Percentiles rank a stretch among this genome's conserved stretches.
Conservation (phyloP, 2,113 vertebrate genomes). For the Amblyopsis rosae region DNA sequence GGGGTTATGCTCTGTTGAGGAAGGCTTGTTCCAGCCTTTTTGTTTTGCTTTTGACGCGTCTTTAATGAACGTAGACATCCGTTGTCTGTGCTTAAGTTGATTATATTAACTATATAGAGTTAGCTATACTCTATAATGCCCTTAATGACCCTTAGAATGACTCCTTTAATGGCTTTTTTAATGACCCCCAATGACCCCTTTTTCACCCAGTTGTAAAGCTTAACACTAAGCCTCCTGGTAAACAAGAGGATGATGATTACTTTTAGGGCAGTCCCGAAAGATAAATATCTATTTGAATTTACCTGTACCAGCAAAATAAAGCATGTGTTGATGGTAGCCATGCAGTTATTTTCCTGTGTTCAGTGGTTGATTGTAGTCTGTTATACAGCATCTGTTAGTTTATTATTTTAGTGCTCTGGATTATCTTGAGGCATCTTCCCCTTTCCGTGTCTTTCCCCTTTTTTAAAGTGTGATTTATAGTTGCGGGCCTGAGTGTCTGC, state of each 20-base stretch:
- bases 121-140: slow-evolving; percentile 32
- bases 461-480: slow-evolving; percentile 1
- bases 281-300: too few species aligned
- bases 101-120: slow-evolving; percentile 5
- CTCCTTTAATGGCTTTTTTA: not conserved
- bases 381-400: not conserved
- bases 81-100: not conserved
- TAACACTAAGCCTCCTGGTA: slow-evolving; percentile 35
- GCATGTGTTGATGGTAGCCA: too few species aligned
- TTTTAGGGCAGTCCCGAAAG: not conserved
- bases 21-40: not conserved
- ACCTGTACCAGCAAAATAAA: too few species aligned
- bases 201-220: slow-evolving; percentile 58
- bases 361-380: not conserved
- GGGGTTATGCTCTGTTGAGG: too few species aligned
- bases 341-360: not conserved
- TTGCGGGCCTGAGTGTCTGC: not conserved
- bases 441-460: not conserved
- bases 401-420: not conserved
- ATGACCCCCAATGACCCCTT: slow-evolving; percentile 37
- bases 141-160: slow-evolving; percentile 28
- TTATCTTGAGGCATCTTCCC: not conserved
- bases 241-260: slow-evolving; percentile 28
- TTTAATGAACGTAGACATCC: not conserved
- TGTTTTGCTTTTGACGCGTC: not conserved